Evolutionary conservation across 1,140 invertebrate species (phyloP), one percentile per base, ranked within the genome.

Genomic region (Atopsyche davidsoni): DNA sequence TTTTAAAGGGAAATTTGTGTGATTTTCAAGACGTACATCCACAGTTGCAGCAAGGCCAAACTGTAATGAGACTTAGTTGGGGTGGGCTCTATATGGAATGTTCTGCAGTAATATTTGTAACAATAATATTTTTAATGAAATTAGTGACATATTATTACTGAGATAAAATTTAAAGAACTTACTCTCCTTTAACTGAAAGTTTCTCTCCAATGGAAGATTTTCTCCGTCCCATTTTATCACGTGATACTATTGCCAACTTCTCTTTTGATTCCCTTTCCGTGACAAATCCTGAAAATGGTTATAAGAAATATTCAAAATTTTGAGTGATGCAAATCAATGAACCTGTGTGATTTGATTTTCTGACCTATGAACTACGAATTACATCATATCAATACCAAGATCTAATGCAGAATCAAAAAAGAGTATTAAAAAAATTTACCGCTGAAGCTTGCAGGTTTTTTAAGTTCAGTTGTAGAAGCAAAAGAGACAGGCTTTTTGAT

Each of bases 381-480:
- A n/a, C n/a, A n/a, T n/a, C n/a, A n/a, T n/a, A n/a, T n/a, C n/a
- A n/a, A n/a, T n/a, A n/a, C n/a, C n/a, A n/a, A n/a, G n/a, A n/a
- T n/a, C n/a, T n/a, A n/a, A n/a, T n/a, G n/a, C 35, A 9, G 6
- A 38, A 7, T 14, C 14, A 38, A 38, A 38, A 38, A 38, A 9
- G 14, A 7, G n/a, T 18, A n/a, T 14, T 40, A 44, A 24, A 14
- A 25, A 18, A 31, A 55, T 35, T 47, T 55, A 70, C 72, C 70
- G 54, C 68, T 65, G 62, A 70, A 73, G 60, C 68, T 74, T 16
- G 68, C 62, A 21, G 64, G 69, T 64, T 78, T 79, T 54, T 75
- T 78, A 0, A 69, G 25, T 32, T 80, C 76, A 0, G 21, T 24
- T 11, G 58, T 63, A 0, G 60, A 48, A 13, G 56, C 52, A 23